Base-by-base conservation (phyloP, 2,113 vertebrate genomes). In the Sylvilagus bachmani region DNA sequence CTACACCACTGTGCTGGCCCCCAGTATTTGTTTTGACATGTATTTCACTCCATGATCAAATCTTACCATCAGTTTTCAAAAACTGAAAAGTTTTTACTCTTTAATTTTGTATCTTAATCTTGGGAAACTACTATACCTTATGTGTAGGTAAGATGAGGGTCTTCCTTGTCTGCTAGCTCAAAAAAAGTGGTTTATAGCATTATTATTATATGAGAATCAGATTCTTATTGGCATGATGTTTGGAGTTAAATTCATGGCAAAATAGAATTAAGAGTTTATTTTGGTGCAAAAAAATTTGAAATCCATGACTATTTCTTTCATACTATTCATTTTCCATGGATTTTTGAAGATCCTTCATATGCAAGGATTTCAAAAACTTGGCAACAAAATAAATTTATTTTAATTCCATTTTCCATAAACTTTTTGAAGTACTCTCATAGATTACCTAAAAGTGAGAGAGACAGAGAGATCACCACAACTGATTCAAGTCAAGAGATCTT, bases 71-170 rank as follows among this genome's bases (percentile, higher is more conserved):
- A 71, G 22, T 91, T 79, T 31, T 31, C 44, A 21, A 29, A 92
- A 90, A 84, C 44, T 36, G 31, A 82, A 83, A 86, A 51, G 10
- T 62, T 77, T 77, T 92, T 8, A 74, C 11, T 61, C 17, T 73
- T 91, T 14, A 36, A 74, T 33, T 91, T 71, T 91, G 1, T 5
- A n/a, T 58, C 92, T 78, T 73, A 90, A 94, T 4, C 85, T 90
- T 79, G 13, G 9, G 8, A 80, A 38, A 1, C 17, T 29, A 11
- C 44, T 38, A 24, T 61, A 21, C 10, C 55, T 78, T 73, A 29
- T 61, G 14, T 31, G 6, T 55, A 17, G 25, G 49, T 24, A 75
- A 8, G 5, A 80, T 12, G 9, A 49, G 4, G 51, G 11, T 64
- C 13, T 78, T 19, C 6, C 27, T 70, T 58, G 19, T 79, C 0